Base-by-base conservation (phyloP, 1,140 invertebrate species). In the Sarcophaga peregrina region DNA sequence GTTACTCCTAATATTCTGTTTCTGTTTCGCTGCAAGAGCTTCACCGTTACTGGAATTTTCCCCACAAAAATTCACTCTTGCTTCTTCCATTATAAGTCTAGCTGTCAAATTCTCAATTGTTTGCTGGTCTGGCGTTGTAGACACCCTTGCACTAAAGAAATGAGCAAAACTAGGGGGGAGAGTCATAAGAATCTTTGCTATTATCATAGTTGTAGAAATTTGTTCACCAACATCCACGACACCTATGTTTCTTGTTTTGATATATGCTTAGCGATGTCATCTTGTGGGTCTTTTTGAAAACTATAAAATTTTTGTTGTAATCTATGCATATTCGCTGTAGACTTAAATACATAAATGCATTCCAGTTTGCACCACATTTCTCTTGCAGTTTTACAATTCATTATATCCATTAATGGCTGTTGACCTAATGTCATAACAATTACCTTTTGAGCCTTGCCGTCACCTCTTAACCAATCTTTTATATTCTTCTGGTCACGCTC, bases 331-430 rank as follows among this genome's bases (percentile, higher is more conserved):
- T 37, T 37, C 1, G 25, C 25, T 91, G 88, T 0, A 89, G 83
- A 54, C 83, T 89, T 4, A 85, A 85, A 76, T 90, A 91, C 90
- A 78, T 90, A 90, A 1, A 91, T 84, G 47, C 86, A 83, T 1
- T 80, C 47, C 1, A 91, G 78, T 46, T 88, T 87, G 11, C 74
- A 80, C 90, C 90, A 91, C 88, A 91, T 91, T 74, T 86, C 86
- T 10, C 86, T 86, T 50, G 88, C 84, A 74, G 82, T 85, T 25
- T 82, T 74, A 81, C 87, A 90, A 46, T 86, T 86, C 62, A 90
- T 84, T 8, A 90, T 85, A 83, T 88, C 87, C 52, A 86, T 50
- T 84, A 88, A 87, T 37, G 85, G 85, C 73, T 87, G 54, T 76
- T 87, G 82, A 80, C 80, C 84, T n/a, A 86, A 82, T 50, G 85